phyloP scores from a whole-genome alignment of 2,888 invertebrate species.

The Pyrrhosoma nymphula region DNA sequence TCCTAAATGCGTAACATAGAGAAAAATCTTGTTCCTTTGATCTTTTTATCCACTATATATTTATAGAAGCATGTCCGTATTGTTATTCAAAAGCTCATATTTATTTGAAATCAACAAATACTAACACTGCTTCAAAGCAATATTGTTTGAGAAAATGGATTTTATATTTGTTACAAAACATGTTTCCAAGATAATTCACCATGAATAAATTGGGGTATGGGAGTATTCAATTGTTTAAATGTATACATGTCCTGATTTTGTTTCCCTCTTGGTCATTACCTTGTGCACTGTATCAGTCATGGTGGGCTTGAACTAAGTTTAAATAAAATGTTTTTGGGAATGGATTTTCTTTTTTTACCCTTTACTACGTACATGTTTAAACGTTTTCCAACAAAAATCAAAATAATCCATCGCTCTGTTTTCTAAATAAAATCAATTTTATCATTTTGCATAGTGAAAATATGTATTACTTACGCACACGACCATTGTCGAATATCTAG shows the following conservation, averaged over 20 bases:
- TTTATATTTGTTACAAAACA: constrained; percentile 40
- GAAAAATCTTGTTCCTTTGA: constrained; percentile 3
- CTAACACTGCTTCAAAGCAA: not conserved
- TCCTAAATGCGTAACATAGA: constrained; percentile 6
- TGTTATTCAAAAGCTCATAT: not conserved
- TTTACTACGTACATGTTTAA: no score
- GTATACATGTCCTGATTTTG: not conserved
- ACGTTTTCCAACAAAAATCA: no score
- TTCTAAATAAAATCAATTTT: no score
- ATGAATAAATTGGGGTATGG: constrained; percentile 24
- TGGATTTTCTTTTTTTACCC: no score
- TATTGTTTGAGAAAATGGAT: not conserved
- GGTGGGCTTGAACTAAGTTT: no score
- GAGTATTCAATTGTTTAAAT: not conserved
- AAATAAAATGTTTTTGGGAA: no score
- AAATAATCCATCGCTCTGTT: no score
- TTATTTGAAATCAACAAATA: constrained; percentile 18
- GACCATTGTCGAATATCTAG: no score
- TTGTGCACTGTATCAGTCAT: not conserved
- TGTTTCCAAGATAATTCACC: not conserved
- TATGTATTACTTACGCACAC: no score
- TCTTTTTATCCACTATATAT: constrained; percentile 22
- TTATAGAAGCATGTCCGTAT: constrained; percentile 2
- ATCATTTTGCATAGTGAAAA: no score
- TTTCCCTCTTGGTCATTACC: not conserved